A percentile compares a stretch with the other conserved stretches of the same genome.
Conservation (phyloP, 2,888 invertebrate species). For the Oligia strigilis region DNA sequence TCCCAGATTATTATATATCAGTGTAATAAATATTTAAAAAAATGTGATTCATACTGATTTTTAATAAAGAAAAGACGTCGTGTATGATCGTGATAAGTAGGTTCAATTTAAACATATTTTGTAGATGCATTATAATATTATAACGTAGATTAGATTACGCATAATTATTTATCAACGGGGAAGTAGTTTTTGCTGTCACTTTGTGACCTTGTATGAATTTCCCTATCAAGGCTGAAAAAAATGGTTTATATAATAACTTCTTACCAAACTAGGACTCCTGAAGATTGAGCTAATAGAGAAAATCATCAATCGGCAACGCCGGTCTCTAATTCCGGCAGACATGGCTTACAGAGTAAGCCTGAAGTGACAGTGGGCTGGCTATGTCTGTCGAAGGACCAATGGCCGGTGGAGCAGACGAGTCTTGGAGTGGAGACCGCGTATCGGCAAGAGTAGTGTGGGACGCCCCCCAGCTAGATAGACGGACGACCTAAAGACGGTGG, state of each 20-base stretch:
- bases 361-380: neutral
- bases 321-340: neutral
- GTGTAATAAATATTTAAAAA: neutral
- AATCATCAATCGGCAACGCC: too few relatives aligned
- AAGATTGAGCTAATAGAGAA: neutral
- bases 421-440: neutral
- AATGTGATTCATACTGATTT: neutral
- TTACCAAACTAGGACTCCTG: neutral
- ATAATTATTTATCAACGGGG: conserved; percentile 26
- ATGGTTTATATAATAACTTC: neutral
- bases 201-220: conserved; percentile 12
- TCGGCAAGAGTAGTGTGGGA: neutral
- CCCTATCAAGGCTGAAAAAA: neutral
- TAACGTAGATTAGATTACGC: conserved; percentile 33
- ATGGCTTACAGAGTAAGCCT: neutral
- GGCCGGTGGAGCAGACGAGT: neutral
- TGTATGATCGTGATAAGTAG: conserved; percentile 40
- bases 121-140: conserved; percentile 7
- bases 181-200: conserved; percentile 24
- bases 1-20: neutral
- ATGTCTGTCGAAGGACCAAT: neutral
- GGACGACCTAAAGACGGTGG: neutral
- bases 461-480: neutral
- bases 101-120: conserved; percentile 32
- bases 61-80: conserved; percentile 16